Evolutionary conservation across 2,888 invertebrate species (phyloP), one percentile per base, ranked within the genome.

Genomic region (Sminthurinus aureus): DNA sequence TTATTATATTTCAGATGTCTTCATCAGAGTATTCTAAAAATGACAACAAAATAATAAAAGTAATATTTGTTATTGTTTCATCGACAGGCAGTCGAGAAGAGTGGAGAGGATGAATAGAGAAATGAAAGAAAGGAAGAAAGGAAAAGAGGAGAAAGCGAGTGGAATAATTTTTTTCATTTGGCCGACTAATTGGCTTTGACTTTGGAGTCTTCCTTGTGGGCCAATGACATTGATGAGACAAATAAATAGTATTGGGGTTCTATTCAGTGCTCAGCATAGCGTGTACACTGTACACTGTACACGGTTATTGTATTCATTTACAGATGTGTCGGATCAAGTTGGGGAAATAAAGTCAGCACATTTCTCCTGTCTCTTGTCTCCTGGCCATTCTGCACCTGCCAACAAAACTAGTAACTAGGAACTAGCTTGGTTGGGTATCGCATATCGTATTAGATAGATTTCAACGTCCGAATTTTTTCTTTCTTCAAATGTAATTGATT

Each of bases 81-180:
- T 38, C 38, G 1, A 38, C 6, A 38, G 38, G 1, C 38, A 4
- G 6, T 38, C 1, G 38, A 38, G 38, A 6, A 6, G 38, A 38
- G 38, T 6, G 38, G 38, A 9, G 13, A 18, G 71, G 20, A 24
- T 22, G 71, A 71, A 71, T 22, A 9, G 58, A 58, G 2, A 71
- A 74, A n/a, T 69, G 0, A 26, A 12, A 26, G 0, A 26, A 12
- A 26, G 71, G 58, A 22, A 4, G 58, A 58, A 52, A 22, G 11
- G 69, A 20, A 22, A 15, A 51, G 75, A 38, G 15, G 22, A 75
- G 75, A 58, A 51, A 58, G 51, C 22, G 58, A 76, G 76, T 52
- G 26, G 76, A 73, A 75, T 80, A 74, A 81, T 74, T 80, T 81
- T 71, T 81, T 74, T 81, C 75, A 81, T 81, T 81, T 73, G 51